A percentile compares a stretch with the other conserved stretches of the same genome.
These are phyloP conservation scores for Drosophila subsilvestris DNA, from an alignment of 2,888 invertebrate genomes.

Conservation along the genomic window DNA sequence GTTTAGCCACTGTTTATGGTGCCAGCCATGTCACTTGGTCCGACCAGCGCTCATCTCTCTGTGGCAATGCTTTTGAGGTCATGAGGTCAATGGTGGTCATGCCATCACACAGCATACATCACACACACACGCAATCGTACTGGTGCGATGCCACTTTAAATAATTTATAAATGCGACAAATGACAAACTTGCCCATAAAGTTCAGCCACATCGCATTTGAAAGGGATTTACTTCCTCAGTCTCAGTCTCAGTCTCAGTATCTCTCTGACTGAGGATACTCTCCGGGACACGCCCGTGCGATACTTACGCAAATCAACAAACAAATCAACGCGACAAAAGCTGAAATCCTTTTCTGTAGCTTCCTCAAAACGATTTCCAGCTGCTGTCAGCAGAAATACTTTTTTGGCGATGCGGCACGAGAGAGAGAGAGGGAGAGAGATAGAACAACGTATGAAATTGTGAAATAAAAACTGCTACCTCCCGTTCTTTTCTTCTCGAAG, in stretches of 20 bases:
- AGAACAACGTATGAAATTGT: conserved; percentile 64
- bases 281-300: conserved; percentile 17
- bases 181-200: conserved; percentile 70
- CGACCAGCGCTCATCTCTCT: conserved; percentile 25
- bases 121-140: conserved; percentile 26
- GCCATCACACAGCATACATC: conserved; percentile 37
- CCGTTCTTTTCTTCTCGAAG: conserved; percentile 8
- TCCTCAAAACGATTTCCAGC: conserved; percentile 52
- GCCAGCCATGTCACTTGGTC: conserved; percentile 74
- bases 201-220: conserved; percentile 54
- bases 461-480: conserved; percentile 71
- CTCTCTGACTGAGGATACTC: too few relatives aligned
- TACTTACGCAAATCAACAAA: conserved; percentile 68
- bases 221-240: conserved; percentile 17
- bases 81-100: conserved; percentile 75
- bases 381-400: conserved; percentile 72
- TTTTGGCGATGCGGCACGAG: conserved; percentile 8
- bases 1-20: conserved; percentile 81
- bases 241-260: conserved; percentile 32
- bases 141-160: conserved; percentile 70
- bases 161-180: conserved; percentile 79
- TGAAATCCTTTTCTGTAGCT: conserved; percentile 54
- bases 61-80: conserved; percentile 70
- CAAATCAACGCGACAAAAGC: conserved; percentile 71
- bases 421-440: background rate